Base-by-base conservation (phyloP, 2,113 vertebrate species). In the Lagopus leucura region DNA sequence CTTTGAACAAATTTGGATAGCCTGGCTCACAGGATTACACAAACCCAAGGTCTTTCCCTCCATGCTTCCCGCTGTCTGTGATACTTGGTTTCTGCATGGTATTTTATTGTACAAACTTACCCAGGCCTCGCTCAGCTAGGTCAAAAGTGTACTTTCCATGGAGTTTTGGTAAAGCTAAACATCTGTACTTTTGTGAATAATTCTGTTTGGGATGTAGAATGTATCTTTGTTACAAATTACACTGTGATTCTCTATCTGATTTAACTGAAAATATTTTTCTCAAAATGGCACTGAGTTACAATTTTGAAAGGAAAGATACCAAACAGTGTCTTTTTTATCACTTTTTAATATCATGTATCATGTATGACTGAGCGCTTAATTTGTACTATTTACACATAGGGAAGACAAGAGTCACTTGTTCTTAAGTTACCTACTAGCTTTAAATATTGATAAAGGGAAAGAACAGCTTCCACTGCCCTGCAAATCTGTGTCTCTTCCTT, bases 371-470 rank as follows among this genome's bases (percentile, higher is more conserved):
- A 83, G 85, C 50, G 60, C 57, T 89, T 92, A 19, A 38, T 93
- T 69, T 71, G 55, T 76, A 73, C 40, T 63, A 48, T 92, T 73
- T 89, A 92, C 92, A 48, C 11, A 6, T 87, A 45, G 70, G 80
- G 80, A 88, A 92, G 79, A 80, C 67, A 91, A 91, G n/a, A 89
- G 88, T 82, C 52, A 52, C 47, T 50, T 28, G 80, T 96, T 94
- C 82, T 97, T 92, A 70, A 87, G 90, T 96, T 96, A 90, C 83
- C 84, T 67, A 86, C 48, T 95, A 93, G 84, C 88, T 95, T 96
- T 94, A 97, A 97, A 93, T 96, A 97, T 97, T 93, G 81, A 97
- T 97, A 89, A 93, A 70, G 94, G 74, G 95, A 97, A 97, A 92
- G 76, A 91, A 36, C 79, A 91, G 93, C 27, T 89, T 96, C 64